phyloP scores from a whole-genome alignment of 2,888 invertebrate genomes.

The Caenorhabditis angaria region DNA sequence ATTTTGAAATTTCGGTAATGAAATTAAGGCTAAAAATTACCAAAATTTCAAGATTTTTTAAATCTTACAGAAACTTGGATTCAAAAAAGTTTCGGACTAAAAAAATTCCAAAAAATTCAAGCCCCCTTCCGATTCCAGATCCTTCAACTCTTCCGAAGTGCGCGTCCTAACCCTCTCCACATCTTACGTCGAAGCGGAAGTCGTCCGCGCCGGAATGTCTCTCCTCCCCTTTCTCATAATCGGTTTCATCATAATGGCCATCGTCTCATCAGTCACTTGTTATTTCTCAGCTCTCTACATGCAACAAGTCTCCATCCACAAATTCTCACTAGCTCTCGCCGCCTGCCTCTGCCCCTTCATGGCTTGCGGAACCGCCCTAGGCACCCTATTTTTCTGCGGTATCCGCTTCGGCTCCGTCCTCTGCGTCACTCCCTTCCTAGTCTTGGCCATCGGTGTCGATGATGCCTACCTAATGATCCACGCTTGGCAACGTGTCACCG shows the following conservation, averaged over 20 bases:
- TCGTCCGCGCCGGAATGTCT: slow-evolving; percentile 60
- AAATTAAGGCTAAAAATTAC: too few relatives aligned
- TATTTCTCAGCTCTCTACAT: slow-evolving; percentile 64
- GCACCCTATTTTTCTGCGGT: slow-evolving; percentile 61
- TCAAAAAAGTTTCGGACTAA: background rate
- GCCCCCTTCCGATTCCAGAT: too few relatives aligned
- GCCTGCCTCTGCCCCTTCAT: slow-evolving; percentile 69
- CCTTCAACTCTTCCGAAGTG: slow-evolving; percentile 56
- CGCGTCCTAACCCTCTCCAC: slow-evolving; percentile 65
- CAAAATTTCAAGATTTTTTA: too few relatives aligned
- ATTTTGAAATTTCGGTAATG: too few relatives aligned
- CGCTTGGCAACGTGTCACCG: slow-evolving; percentile 65
- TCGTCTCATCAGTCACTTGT: slow-evolving; percentile 59
- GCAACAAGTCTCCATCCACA: slow-evolving; percentile 62
- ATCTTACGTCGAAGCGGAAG: slow-evolving; percentile 66
- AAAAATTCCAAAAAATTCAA: background rate
- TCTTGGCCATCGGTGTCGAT: slow-evolving; percentile 66
- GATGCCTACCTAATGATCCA: slow-evolving; percentile 71
- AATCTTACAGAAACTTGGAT: background rate
- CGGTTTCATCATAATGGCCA: slow-evolving; percentile 65
- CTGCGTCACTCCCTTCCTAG: slow-evolving; percentile 66
- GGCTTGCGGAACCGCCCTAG: slow-evolving; percentile 69
- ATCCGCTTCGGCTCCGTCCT: slow-evolving; percentile 66
- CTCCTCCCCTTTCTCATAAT: slow-evolving; percentile 63
- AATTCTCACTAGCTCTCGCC: slow-evolving; percentile 62